Conservation (phyloP, 2,113 vertebrate species). For the Datnioides undecimradiatus region DNA sequence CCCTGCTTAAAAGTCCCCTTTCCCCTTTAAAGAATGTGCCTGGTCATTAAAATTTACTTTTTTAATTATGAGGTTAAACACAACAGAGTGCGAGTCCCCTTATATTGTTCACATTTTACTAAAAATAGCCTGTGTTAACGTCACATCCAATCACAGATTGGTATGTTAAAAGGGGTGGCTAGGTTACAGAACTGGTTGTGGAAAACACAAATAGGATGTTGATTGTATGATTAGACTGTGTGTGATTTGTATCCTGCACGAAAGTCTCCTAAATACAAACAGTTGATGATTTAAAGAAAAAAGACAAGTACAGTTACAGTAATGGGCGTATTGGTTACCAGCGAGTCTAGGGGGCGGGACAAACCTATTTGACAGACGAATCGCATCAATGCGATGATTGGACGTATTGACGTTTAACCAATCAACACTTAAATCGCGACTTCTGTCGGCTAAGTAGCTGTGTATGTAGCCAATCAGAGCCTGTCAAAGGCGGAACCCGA, state of each 20-base stretch:
- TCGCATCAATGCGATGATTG: slow-evolving; percentile 52
- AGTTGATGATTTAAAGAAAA: slow-evolving; percentile 6
- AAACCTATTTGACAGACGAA: slow-evolving; percentile 63
- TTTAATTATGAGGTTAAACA: not conserved
- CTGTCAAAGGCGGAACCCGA: slow-evolving; percentile 52
- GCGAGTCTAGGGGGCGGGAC: slow-evolving; percentile 68
- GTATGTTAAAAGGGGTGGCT: slow-evolving; percentile 54
- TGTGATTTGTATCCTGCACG: not conserved
- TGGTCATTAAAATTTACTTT: too few relatives aligned
- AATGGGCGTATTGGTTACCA: slow-evolving; percentile 61
- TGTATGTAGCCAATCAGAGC: slow-evolving; percentile 60
- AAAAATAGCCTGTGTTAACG: slow-evolving; percentile 82
- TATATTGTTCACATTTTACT: slow-evolving; percentile 80
- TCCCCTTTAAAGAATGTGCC: not conserved
- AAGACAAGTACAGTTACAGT: slow-evolving; percentile 44
- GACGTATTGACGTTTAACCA: slow-evolving; percentile 52
- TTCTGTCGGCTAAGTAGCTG: slow-evolving; percentile 11
- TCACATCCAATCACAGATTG: slow-evolving; percentile 82
- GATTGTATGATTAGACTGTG: not conserved
- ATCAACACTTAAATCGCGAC: slow-evolving; percentile 35
- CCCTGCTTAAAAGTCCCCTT: not conserved
- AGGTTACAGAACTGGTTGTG: slow-evolving; percentile 19
- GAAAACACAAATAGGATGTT: not conserved
- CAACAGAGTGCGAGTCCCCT: slow-evolving; percentile 21
- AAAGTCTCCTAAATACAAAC: not conserved